These are phyloP conservation scores for Mallotus villosus DNA, from an alignment of 2,797 vertebrate genomes.

Conservation along the genomic window DNA sequence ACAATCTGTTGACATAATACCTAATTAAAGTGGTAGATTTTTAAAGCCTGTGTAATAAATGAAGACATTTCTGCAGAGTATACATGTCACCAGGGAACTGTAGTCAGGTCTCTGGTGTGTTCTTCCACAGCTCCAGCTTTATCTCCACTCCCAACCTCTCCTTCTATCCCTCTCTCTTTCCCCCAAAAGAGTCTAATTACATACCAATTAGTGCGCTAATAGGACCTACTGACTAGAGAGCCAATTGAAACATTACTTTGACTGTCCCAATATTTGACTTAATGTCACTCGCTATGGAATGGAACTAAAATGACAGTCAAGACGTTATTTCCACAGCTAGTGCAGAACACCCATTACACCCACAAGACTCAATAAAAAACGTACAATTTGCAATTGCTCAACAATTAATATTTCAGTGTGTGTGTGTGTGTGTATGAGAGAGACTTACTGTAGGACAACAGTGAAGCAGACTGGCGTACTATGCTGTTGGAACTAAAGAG, in stretches of 20 bases:
- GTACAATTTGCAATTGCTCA: constrained; percentile 34
- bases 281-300: constrained; percentile 41
- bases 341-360: constrained; percentile 22
- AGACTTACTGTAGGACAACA: too few relatives aligned
- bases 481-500: too few relatives aligned
- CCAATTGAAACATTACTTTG: constrained; percentile 47
- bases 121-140: constrained; percentile 9
- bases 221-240: constrained; percentile 39
- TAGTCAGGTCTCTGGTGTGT: constrained; percentile 43
- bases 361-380: constrained; percentile 7
- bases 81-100: constrained; percentile 32
- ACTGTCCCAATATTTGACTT: constrained; percentile 56
- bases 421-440: too few relatives aligned
- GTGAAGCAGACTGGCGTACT: too few relatives aligned
- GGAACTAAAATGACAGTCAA: constrained; percentile 35
- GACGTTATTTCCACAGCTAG: neutral
- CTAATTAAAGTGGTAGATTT: constrained; percentile 27
- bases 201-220: constrained; percentile 42
- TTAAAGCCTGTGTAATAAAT: constrained; percentile 34
- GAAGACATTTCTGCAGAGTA: constrained; percentile 24
- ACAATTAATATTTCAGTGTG: constrained; percentile 54
- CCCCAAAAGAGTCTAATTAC: constrained; percentile 51
- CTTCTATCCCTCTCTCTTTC: constrained; percentile 2
- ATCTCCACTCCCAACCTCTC: constrained; percentile 2
- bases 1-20: constrained; percentile 9